phyloP scores from a whole-genome alignment of 2,888 invertebrate species.

The Heliconius aoede region DNA sequence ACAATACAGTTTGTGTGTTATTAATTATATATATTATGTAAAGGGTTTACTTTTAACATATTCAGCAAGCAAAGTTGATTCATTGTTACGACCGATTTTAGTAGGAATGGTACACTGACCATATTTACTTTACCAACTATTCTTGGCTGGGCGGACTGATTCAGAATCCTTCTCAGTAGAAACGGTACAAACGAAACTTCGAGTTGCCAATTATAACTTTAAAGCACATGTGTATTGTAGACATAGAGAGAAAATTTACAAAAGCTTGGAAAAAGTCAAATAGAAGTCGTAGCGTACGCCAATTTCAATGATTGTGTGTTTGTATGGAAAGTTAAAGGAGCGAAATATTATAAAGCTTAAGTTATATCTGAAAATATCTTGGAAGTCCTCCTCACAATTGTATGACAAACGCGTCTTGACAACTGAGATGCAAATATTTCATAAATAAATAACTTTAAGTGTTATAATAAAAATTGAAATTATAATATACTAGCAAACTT shows the following conservation, averaged over 20 bases:
- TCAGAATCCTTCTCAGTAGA: constrained; percentile 26
- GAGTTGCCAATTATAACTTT: constrained; percentile 43
- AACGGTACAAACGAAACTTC: constrained; percentile 33
- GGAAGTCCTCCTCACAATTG: background rate
- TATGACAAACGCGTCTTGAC: background rate
- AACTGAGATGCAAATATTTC: background rate
- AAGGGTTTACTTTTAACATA: constrained; percentile 18
- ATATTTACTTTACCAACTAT: constrained; percentile 41
- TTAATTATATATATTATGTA: background rate
- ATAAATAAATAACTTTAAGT: background rate
- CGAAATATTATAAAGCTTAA: constrained; percentile 25
- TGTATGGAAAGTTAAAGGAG: constrained; percentile 33
- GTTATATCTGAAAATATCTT: background rate
- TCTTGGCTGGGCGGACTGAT: constrained; percentile 19
- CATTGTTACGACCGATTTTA: constrained; percentile 4
- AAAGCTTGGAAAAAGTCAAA: constrained; percentile 37
- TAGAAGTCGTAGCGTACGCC: constrained; percentile 33
- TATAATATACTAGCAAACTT: no score
- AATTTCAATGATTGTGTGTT: constrained; percentile 37
- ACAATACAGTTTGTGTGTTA: no score
- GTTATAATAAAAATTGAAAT: no score
- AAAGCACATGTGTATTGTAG: constrained; percentile 39
- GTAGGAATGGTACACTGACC: constrained; percentile 27
- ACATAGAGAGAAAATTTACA: constrained; percentile 35
- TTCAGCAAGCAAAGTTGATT: constrained; percentile 8